A percentile compares a stretch with the other conserved stretches of the same genome.
These are phyloP conservation scores for Sanderia malayensis DNA, from an alignment of 30 jellyfish, hydroid and myxozoan species.

Conservation along the genomic window DNA sequence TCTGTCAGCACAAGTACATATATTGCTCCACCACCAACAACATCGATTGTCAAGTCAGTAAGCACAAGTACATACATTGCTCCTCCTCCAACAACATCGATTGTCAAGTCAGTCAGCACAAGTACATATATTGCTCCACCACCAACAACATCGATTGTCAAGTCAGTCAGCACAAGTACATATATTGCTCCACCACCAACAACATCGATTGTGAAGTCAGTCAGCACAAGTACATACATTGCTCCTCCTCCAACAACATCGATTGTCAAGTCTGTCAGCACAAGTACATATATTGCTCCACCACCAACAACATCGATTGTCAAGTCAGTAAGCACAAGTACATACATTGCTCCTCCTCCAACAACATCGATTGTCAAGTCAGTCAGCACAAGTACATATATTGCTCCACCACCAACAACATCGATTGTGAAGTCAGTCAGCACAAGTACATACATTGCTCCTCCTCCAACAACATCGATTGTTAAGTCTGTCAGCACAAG, in stretches of 20 bases:
- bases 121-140: not conserved
- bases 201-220: not conserved
- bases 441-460: conserved; percentile 10
- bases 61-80: not conserved
- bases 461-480: not conserved
- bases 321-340: not conserved
- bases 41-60: not conserved
- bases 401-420: conserved; percentile 10
- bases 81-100: not conserved
- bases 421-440: conserved; percentile 22
- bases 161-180: not conserved
- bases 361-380: not conserved
- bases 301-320: not conserved
- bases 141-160: not conserved
- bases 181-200: not conserved
- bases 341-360: not conserved
- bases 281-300: not conserved
- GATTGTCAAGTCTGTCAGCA: not conserved
- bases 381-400: not conserved
- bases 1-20: not conserved
- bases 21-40: not conserved
- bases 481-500: not conserved
- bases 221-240: not conserved
- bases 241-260: not conserved
- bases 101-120: not conserved